Evolutionary conservation across 2,113 vertebrate genomes (phyloP), one percentile per base, ranked within the genome.

Genomic region (Hoplias malabaricus): DNA sequence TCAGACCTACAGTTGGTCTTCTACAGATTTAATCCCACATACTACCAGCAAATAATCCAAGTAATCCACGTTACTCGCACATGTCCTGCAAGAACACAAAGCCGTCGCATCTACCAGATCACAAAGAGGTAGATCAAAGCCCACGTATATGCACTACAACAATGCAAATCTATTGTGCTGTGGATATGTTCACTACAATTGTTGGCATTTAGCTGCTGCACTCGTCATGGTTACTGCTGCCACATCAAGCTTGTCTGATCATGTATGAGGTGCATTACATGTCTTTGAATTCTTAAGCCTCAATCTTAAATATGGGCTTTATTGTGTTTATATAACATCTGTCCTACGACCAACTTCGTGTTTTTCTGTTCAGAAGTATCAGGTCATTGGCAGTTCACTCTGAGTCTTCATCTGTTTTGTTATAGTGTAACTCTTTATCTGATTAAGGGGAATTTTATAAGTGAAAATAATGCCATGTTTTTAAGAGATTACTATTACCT

Each of bases 1-100:
- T 36, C 59, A 63, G 59, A 7, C 59, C 59, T 63, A 21, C 59
- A 63, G 59, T 19, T 63, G 59, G 19, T 36, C 16, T 63, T 63
- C 6, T 33, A 63, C 33, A n/a, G 59, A 11, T 0, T 19, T 36
- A 19, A 36, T 19, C 14, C 57, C 12, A 31, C 57, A 61, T 16
- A 61, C 27, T 31, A 31, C 57, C 29, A 31, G 31, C 57, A 61
- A 16, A 61, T 14, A 19, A 36, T n/a, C 59, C 19, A n/a, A 19
- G 16, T 63, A 63, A 63, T 63, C 31, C 59, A 63, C 16, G 21
- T 34, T n/a, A 10, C 9, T 23, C 31, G 34, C 31, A 34, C 57
- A 33, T 61, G 25, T 27, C 27, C 27, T 16, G 13, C 57, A 59
- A 29, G 56, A 61, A 61, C 16, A 33, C 12, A 61, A 33, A 14